A percentile compares a stretch with the other conserved stretches of the same genome.
phyloP scores from a whole-genome alignment of 2,113 vertebrate genomes.

The Prunella himalayana region DNA sequence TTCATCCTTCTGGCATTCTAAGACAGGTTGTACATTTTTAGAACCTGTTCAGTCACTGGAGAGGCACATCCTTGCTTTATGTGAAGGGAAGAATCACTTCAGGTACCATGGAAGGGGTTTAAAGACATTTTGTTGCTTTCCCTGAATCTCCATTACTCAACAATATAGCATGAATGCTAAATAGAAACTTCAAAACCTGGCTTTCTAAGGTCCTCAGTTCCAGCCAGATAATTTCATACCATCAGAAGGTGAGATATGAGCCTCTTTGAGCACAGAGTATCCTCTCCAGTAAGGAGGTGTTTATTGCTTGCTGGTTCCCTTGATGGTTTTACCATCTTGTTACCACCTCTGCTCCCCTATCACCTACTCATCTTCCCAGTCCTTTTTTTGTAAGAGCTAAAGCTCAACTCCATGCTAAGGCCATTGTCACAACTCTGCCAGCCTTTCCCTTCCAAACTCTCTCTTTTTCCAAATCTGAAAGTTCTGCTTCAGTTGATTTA shows the following conservation, averaged over 20 bases:
- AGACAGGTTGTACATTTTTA: neutral
- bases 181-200: neutral
- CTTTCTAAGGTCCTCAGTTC: neutral
- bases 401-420: neutral
- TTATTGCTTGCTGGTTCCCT: neutral
- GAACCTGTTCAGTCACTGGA: neutral
- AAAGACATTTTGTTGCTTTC: neutral
- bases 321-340: neutral
- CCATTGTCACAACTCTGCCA: neutral
- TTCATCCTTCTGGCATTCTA: neutral
- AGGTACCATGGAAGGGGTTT: neutral
- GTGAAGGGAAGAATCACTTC: neutral
- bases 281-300: neutral
- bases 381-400: neutral
- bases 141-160: neutral
- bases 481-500: neutral
- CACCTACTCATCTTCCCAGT: rapidly evolving
- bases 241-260: neutral
- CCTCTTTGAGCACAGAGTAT: neutral
- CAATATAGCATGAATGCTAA: neutral
- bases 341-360: neutral
- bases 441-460: neutral
- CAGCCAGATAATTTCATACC: neutral
- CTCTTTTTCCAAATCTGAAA: neutral
- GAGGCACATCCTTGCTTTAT: neutral